These are phyloP conservation scores for Hybos culiciformis DNA, from an alignment of 2,888 invertebrate species.

Conservation along the genomic window DNA sequence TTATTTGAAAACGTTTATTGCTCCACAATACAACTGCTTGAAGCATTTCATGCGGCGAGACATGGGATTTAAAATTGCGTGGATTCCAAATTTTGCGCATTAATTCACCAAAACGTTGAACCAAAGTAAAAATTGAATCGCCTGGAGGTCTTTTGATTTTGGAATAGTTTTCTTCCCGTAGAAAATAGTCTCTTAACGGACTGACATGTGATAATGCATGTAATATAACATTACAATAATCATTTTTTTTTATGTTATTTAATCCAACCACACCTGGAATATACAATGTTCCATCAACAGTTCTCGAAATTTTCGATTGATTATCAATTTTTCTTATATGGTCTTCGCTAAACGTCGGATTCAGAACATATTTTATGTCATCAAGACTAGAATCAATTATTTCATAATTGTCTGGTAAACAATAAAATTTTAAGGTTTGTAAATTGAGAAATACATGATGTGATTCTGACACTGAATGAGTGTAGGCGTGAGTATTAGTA, in stretches of 20 bases:
- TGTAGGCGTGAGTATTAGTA: constrained; percentile 96
- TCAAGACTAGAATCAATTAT: constrained; percentile 94
- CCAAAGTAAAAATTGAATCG: constrained; percentile 81
- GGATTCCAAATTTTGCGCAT: constrained; percentile 98
- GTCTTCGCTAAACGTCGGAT: constrained; percentile 81
- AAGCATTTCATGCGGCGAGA: constrained; percentile 99
- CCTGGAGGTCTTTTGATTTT: constrained; percentile 86
- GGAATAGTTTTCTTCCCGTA: constrained; percentile 85
- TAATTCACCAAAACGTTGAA: constrained; percentile 84
- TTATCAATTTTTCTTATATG: constrained; percentile 73
- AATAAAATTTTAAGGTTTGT: constrained; percentile 94
- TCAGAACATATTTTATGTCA: constrained; percentile 96
- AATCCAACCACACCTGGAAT: constrained; percentile 93
- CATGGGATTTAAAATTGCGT: constrained; percentile 96
- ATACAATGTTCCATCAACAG: constrained; percentile 93
- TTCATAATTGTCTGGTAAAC: constrained; percentile 98
- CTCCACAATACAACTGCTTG: constrained; percentile 97
- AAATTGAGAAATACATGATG: constrained; percentile 98
- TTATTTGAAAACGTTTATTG: constrained; percentile 94
- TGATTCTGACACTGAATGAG: constrained; percentile 93
- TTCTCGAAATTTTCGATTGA: constrained; percentile 65
- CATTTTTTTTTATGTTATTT: constrained; percentile 99
- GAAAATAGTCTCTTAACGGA: constrained; percentile 87
- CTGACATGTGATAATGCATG: constrained; percentile 90
- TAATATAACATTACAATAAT: constrained; percentile 97